Conservation (phyloP, 1,140 invertebrate genomes). For the Venturia canescens region DNA sequence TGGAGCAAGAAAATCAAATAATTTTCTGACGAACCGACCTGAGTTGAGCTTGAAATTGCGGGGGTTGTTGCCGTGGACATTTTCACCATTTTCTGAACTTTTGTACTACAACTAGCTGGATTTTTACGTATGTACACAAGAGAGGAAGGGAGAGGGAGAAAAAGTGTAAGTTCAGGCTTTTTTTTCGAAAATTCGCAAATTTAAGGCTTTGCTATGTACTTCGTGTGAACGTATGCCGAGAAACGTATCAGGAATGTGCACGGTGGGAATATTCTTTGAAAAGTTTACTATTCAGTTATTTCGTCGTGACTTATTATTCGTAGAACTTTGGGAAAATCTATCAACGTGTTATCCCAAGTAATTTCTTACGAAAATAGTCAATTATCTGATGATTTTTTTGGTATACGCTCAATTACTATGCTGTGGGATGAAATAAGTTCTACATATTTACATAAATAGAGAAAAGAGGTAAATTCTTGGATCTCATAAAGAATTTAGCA, state of each 20-base stretch:
- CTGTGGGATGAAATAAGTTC: no score
- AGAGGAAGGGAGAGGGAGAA: neutral
- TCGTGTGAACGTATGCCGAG: no score
- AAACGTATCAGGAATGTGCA: no score
- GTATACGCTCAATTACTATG: no score
- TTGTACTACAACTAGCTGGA: neutral
- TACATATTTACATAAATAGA: neutral
- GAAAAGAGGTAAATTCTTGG: neutral
- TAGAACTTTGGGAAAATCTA: no score
- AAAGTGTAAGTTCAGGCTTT: no score
- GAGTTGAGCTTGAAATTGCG: neutral
- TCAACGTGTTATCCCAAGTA: no score
- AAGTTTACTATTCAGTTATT: no score
- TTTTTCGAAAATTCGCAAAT: neutral
- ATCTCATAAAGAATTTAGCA: slow-evolving; percentile 46
- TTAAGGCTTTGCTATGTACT: neutral
- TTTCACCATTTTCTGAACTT: slow-evolving; percentile 21
- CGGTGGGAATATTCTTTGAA: no score
- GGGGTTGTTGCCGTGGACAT: neutral
- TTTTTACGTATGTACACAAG: neutral
- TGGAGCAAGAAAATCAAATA: slow-evolving; percentile 28
- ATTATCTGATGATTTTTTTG: no score
- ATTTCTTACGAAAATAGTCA: no score
- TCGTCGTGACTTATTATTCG: no score
- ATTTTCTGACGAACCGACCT: slow-evolving; percentile 3